These are phyloP conservation scores for Melanotus villosus DNA, from an alignment of 2,888 invertebrate species.

Conservation along the genomic window DNA sequence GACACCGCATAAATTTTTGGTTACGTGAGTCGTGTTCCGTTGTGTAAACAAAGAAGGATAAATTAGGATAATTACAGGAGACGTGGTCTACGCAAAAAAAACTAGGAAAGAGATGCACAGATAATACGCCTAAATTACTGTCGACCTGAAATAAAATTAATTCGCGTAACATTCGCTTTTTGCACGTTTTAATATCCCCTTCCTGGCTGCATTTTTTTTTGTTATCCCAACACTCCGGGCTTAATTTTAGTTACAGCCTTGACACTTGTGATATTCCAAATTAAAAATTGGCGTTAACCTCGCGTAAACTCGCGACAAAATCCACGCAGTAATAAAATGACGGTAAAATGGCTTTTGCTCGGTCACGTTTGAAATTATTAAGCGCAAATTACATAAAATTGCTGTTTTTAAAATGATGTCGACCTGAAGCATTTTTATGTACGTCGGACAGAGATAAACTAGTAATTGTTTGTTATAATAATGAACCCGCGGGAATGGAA, in stretches of 20 bases:
- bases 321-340: constrained; percentile 6
- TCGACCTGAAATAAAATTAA: constrained; percentile 20
- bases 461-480: neutral
- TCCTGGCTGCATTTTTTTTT: constrained; percentile 1
- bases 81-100: constrained; percentile 13
- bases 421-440: neutral
- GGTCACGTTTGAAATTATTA: constrained; percentile 16
- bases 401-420: constrained; percentile 4
- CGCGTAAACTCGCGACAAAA: neutral
- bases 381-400: constrained; percentile 13
- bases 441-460: neutral
- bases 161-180: constrained; percentile 19
- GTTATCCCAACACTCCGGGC: neutral
- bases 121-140: constrained; percentile 20
- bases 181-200: constrained; percentile 1
- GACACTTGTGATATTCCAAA: neutral
- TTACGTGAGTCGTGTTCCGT: neutral
- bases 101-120: constrained; percentile 1
- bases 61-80: constrained; percentile 5
- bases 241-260: neutral
- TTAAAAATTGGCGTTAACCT: constrained; percentile 3
- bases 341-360: constrained; percentile 4
- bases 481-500: no score
- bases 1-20: neutral
- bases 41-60: neutral